These are phyloP conservation scores for Caerostris extrusa DNA, from an alignment of 1,140 invertebrate genomes.

Conservation along the genomic window DNA sequence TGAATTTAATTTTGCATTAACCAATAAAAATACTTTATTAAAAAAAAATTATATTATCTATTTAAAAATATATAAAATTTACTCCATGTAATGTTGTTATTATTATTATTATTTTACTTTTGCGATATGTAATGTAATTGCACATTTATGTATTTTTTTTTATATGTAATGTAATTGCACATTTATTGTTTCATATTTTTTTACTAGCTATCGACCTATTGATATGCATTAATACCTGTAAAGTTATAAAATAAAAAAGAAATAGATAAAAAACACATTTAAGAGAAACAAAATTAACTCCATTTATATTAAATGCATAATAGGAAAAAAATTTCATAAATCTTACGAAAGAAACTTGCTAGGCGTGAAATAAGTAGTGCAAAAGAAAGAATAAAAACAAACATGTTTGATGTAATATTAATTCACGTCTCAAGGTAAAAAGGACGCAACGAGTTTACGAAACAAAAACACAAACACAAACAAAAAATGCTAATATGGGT, in stretches of 20 bases:
- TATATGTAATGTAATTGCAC: too few relatives aligned
- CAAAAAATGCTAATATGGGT: constrained; percentile 4
- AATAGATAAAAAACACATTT: background rate
- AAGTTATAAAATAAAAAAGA: background rate
- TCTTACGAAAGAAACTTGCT: background rate
- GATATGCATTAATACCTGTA: background rate
- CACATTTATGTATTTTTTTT: too few relatives aligned
- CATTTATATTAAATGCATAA: background rate
- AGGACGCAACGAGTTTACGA: constrained; percentile 4
- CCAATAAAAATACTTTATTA: too few relatives aligned
- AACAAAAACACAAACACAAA: background rate
- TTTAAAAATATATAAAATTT: too few relatives aligned
- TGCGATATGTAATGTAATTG: too few relatives aligned
- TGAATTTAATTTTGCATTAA: too few relatives aligned
- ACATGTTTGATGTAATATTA: constrained; percentile 22
- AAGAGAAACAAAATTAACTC: too few relatives aligned
- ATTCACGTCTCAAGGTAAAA: constrained; percentile 26
- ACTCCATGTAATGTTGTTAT: too few relatives aligned
- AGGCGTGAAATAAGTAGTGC: background rate
- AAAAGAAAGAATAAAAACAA: background rate
- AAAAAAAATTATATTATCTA: too few relatives aligned
- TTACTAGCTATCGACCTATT: background rate
- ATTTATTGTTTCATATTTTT: background rate
- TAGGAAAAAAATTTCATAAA: background rate
- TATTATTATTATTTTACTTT: too few relatives aligned